These are phyloP conservation scores for Orientallactaga sibirica DNA, from an alignment of 2,797 vertebrate genomes.

Conservation along the genomic window DNA sequence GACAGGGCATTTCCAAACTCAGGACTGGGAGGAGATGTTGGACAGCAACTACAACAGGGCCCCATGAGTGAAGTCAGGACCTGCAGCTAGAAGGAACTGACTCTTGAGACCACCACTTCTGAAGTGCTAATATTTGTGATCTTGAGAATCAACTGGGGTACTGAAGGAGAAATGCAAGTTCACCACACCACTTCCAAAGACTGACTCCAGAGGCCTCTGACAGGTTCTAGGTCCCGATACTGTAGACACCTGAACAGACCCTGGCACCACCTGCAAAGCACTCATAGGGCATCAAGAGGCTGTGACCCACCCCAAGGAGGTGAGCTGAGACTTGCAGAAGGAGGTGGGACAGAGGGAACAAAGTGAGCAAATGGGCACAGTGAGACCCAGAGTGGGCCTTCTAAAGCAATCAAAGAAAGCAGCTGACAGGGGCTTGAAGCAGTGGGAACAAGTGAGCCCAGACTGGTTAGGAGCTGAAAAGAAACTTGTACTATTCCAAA, in stretches of 20 bases:
- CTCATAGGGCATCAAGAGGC: not conserved
- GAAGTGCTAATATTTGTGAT: rapidly evolving
- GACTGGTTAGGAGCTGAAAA: not conserved
- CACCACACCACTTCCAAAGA: not conserved
- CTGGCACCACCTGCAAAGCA: too few relatives aligned
- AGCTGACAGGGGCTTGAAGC: not conserved
- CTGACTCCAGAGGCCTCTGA: rapidly evolving
- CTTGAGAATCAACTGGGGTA: not conserved
- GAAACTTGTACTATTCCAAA: not conserved
- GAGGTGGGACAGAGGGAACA: not conserved
- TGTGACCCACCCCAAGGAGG: not conserved
- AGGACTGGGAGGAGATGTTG: not conserved
- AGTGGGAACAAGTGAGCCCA: not conserved
- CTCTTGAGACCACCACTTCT: not conserved
- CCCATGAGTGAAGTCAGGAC: rapidly evolving
- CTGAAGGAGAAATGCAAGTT: not conserved
- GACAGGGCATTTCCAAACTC: not conserved
- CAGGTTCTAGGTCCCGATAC: not conserved
- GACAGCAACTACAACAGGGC: not conserved
- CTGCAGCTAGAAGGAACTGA: not conserved
- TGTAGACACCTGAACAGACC: not conserved
- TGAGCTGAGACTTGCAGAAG: not conserved
- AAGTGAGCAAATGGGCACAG: not conserved
- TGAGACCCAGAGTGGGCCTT: not conserved
- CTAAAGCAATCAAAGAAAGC: not conserved